Evolutionary conservation across 2,797 vertebrate genomes (phyloP).

Genomic region (Sylvilagus floridanus): DNA sequence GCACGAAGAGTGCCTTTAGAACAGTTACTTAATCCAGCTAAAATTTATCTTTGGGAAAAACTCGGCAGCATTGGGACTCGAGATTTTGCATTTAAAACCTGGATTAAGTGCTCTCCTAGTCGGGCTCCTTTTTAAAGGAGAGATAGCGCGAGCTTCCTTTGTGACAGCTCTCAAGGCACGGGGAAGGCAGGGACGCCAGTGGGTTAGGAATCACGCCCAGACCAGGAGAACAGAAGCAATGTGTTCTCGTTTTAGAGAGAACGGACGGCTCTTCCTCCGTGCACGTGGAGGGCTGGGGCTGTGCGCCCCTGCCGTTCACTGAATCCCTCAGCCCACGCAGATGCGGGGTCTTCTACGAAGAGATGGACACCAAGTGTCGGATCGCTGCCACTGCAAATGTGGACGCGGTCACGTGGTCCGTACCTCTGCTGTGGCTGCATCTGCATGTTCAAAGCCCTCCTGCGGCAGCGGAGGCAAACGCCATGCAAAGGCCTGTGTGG

Average conservation of each 20-base stretch:
- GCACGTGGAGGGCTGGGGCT: neutral
- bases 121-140: neutral
- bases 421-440: neutral
- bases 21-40: conserved; percentile 77
- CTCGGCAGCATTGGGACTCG: conserved; percentile 66
- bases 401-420: rapidly evolving
- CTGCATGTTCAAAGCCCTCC: neutral
- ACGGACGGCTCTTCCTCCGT: neutral
- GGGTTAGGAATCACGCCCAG: neutral
- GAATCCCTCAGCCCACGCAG: neutral
- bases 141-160: conserved; percentile 60
- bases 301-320: neutral
- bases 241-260: neutral
- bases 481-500: neutral
- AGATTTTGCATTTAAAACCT: conserved; percentile 76
- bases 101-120: conserved; percentile 54
- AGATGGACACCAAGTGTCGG: too few relatives aligned
- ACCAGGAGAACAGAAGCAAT: neutral
- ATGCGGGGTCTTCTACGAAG: rapidly evolving
- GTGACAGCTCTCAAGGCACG: conserved; percentile 55
- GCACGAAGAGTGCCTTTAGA: conserved; percentile 67
- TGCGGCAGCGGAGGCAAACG: neutral
- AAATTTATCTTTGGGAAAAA: conserved; percentile 76
- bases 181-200: conserved; percentile 16
- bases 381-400: rapidly evolving